Evolutionary conservation across 2,797 vertebrate genomes (phyloP).

Genomic region (Siniperca undulata): DNA sequence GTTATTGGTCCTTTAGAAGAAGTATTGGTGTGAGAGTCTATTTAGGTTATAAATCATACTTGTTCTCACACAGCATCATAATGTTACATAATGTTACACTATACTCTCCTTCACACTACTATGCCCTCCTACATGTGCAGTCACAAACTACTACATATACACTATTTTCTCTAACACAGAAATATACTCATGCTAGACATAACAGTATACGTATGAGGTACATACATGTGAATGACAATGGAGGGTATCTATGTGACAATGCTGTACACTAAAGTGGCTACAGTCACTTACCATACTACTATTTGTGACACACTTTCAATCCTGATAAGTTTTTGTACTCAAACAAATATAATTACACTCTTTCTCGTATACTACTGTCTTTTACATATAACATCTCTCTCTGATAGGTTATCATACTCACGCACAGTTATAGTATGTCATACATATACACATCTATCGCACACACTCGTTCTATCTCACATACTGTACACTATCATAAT

Average conservation of each 20-base stretch:
- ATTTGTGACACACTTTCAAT: conserved; percentile 2
- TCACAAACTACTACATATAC: background rate
- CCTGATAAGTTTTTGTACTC: background rate
- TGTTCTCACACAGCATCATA: conserved; percentile 13
- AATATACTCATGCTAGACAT: conserved; percentile 3
- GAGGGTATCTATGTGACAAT: background rate
- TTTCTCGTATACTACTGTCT: background rate
- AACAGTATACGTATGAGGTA: background rate
- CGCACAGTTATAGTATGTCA: background rate
- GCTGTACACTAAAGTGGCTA: conserved; percentile 12
- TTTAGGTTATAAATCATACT: conserved; percentile 40
- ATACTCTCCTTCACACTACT: conserved; percentile 21
- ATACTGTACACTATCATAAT: background rate
- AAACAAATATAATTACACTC: background rate
- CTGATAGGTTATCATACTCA: background rate
- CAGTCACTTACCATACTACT: background rate
- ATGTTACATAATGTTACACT: conserved; percentile 35
- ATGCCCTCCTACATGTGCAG: conserved; percentile 9
- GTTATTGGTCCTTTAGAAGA: conserved; percentile 30
- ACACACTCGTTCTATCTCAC: background rate
- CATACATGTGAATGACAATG: conserved; percentile 10
- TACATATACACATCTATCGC: background rate
- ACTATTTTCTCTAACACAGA: conserved; percentile 10
- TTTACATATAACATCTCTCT: background rate
- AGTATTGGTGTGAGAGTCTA: conserved; percentile 15